A percentile compares a stretch with the other conserved stretches of the same genome.
phyloP scores from a whole-genome alignment of 2,888 invertebrate species.

The Polymixis flavicincta region DNA sequence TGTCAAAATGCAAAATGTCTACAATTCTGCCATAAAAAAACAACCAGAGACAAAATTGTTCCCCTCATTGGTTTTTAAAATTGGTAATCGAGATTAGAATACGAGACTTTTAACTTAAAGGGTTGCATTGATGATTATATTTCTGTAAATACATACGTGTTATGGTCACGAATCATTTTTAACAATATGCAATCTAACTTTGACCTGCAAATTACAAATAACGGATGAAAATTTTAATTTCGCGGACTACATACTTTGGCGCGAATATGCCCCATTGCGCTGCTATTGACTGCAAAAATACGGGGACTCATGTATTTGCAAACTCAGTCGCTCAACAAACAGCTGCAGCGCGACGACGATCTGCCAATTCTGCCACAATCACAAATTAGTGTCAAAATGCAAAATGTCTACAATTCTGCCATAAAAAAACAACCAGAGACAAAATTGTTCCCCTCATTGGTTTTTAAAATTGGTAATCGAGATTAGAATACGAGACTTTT shows the following conservation, averaged over 20 bases:
- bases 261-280: too few relatives aligned
- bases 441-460: slow-evolving; percentile 14
- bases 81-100: not conserved
- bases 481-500: slow-evolving; percentile 29
- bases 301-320: slow-evolving; percentile 54
- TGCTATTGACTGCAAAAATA: too few relatives aligned
- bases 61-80: not conserved
- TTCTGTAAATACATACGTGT: too few relatives aligned
- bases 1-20: slow-evolving; percentile 37
- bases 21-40: slow-evolving; percentile 26
- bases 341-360: slow-evolving; percentile 88
- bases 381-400: slow-evolving; percentile 45
- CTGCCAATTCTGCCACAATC: slow-evolving; percentile 84
- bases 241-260: too few relatives aligned
- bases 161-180: too few relatives aligned
- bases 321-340: slow-evolving; percentile 78
- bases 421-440: slow-evolving; percentile 58
- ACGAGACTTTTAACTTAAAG: slow-evolving; percentile 27
- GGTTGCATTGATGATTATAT: too few relatives aligned
- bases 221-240: too few relatives aligned
- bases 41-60: slow-evolving; percentile 56
- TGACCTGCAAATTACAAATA: too few relatives aligned
- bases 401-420: slow-evolving; percentile 5
- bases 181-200: too few relatives aligned
- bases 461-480: not conserved